phyloP scores from a whole-genome alignment of 1,140 invertebrate species.

The Rhyacophila brunnea region DNA sequence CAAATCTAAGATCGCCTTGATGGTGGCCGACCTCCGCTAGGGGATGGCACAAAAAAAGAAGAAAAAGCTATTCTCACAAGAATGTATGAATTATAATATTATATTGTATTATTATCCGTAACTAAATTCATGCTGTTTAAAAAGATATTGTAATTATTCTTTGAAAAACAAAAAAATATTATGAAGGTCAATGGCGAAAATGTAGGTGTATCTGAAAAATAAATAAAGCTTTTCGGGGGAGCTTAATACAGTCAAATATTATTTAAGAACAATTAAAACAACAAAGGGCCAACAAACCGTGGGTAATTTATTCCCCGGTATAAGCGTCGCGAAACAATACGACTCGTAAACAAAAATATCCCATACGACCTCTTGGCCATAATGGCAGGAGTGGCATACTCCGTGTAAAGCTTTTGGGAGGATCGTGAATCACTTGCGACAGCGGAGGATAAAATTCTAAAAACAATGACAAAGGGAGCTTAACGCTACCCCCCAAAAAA shows the following conservation, averaged over 20 bases:
- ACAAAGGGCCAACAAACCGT: not conserved
- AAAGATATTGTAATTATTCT: no score
- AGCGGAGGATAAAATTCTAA: conserved; percentile 20
- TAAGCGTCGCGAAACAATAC: conserved; percentile 20
- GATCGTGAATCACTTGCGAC: conserved; percentile 26
- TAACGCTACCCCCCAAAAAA: conserved; percentile 18
- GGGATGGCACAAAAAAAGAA: no score
- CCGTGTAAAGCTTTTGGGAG: conserved; percentile 13
- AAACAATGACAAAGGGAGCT: conserved; percentile 32
- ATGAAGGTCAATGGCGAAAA: no score
- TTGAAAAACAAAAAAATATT: no score
- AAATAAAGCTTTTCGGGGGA: no score
- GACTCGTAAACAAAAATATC: conserved; percentile 19
- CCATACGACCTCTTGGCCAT: conserved; percentile 8
- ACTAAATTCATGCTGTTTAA: no score
- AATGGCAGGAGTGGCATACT: conserved; percentile 2
- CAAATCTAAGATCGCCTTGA: no score
- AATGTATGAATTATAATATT: no score
- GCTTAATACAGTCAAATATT: not conserved
- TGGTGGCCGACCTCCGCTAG: no score
- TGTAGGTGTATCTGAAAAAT: no score
- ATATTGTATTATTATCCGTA: no score
- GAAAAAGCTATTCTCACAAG: no score
- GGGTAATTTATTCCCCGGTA: conserved; percentile 15
- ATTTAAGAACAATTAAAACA: conserved; percentile 1